Evolutionary conservation across 2,797 vertebrate genomes (phyloP).

Genomic region (Strix occidentalis): DNA sequence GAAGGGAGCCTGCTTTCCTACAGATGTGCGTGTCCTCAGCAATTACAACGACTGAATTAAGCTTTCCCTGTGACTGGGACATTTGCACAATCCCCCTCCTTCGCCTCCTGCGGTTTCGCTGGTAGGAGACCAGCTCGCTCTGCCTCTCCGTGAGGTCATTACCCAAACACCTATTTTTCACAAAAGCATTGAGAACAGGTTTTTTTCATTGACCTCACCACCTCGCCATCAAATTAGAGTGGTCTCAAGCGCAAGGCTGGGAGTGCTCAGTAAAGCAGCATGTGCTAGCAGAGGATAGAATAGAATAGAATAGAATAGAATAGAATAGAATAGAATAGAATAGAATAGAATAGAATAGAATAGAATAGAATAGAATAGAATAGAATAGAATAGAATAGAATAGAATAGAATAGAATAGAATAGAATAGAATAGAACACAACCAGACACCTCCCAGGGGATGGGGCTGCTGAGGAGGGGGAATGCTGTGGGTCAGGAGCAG

Average conservation of each 20-base stretch:
- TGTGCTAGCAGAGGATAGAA: accelerated
- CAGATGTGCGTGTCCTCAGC: constrained; percentile 50
- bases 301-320: background rate
- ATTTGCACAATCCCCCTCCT: background rate
- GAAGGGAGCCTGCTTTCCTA: constrained; percentile 53
- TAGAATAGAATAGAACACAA: background rate
- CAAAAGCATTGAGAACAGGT: background rate
- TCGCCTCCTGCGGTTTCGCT: background rate
- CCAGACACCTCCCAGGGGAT: background rate
- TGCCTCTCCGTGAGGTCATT: constrained; percentile 11
- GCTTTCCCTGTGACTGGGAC: constrained; percentile 41
- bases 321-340: background rate
- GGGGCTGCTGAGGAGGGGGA: background rate
- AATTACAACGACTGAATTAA: background rate
- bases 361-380: background rate
- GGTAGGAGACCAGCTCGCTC: background rate
- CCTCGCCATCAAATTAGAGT: background rate
- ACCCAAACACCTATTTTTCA: constrained; percentile 40
- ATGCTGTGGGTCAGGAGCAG: accelerated
- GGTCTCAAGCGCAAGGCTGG: background rate
- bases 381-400: background rate
- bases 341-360: background rate
- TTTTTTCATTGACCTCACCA: background rate
- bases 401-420: background rate
- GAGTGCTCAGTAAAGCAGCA: accelerated